Percentiles rank a stretch among this genome's conserved stretches.
These are phyloP conservation scores for Discoglossus pictus DNA, from an alignment of 2,797 vertebrate species.

Conservation along the genomic window DNA sequence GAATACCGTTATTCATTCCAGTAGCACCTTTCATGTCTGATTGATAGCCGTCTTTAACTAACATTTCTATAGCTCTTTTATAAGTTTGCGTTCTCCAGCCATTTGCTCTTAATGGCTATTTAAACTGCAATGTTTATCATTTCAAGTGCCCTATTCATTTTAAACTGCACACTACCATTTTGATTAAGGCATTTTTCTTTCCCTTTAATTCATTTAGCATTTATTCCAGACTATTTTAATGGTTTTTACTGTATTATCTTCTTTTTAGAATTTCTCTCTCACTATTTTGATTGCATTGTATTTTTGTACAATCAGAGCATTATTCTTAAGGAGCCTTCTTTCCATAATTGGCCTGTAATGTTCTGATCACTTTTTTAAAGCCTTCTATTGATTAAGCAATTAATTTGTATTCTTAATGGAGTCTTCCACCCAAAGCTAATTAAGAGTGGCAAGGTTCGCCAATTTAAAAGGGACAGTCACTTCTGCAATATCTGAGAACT, in stretches of 20 bases:
- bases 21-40: slow-evolving; percentile 24
- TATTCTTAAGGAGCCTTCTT: not conserved
- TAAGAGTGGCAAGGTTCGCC: not conserved
- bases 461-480: not conserved
- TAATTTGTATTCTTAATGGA: slow-evolving; percentile 5
- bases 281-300: slow-evolving; percentile 2
- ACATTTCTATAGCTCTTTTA: slow-evolving; percentile 20
- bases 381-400: not conserved
- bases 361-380: slow-evolving; percentile 5
- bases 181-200: slow-evolving; percentile 1
- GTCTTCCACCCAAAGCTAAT: not conserved
- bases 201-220: slow-evolving; percentile 17
- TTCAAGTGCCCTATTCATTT: slow-evolving; percentile 32
- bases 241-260: slow-evolving; percentile 9
- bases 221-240: not conserved
- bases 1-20: slow-evolving; percentile 3
- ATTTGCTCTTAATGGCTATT: slow-evolving; percentile 31
- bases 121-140: slow-evolving; percentile 30
- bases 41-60: slow-evolving; percentile 20
- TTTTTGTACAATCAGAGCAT: slow-evolving; percentile 1
- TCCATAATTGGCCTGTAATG: slow-evolving; percentile 5
- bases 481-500: not conserved
- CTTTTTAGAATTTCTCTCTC: not conserved
- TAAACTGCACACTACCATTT: not conserved
- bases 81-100: slow-evolving; percentile 8